A percentile compares a stretch with the other conserved stretches of the same genome.
These are phyloP conservation scores for Sus cebifrons DNA, from an alignment of 2,797 vertebrate species.

Conservation along the genomic window DNA sequence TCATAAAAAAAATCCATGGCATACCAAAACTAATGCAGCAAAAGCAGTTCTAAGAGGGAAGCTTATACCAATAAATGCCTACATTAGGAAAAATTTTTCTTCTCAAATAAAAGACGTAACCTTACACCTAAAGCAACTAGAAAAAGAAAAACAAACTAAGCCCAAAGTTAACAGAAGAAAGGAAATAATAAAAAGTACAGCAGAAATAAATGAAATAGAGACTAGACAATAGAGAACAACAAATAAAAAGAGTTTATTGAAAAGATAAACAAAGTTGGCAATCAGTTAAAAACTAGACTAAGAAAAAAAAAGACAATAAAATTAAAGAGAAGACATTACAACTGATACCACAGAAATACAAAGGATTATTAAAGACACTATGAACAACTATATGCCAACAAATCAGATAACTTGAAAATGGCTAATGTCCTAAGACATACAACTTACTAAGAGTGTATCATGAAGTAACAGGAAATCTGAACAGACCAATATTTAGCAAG, in stretches of 20 bases:
- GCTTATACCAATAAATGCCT: neutral
- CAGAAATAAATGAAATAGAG: neutral
- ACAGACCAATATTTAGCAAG: neutral
- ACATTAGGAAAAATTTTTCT: neutral
- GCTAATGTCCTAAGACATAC: neutral
- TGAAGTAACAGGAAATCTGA: neutral
- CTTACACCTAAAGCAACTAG: neutral
- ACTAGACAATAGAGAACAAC: neutral
- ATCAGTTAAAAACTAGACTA: neutral
- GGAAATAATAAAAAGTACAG: neutral
- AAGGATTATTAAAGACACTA: neutral
- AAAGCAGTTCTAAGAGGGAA: neutral
- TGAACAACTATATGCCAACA: neutral
- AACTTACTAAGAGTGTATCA: neutral
- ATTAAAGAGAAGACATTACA: neutral
- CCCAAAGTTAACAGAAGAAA: neutral
- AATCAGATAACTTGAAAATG: neutral
- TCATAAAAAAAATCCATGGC: neutral
- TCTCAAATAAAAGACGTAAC: neutral
- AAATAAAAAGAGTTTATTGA: neutral
- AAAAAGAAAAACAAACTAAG: neutral
- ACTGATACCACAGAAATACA: neutral
- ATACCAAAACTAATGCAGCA: neutral
- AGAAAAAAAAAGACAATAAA: neutral
- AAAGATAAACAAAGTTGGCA: neutral